phyloP scores from a whole-genome alignment of 2,888 invertebrate species.

The Lithodes maja region DNA sequence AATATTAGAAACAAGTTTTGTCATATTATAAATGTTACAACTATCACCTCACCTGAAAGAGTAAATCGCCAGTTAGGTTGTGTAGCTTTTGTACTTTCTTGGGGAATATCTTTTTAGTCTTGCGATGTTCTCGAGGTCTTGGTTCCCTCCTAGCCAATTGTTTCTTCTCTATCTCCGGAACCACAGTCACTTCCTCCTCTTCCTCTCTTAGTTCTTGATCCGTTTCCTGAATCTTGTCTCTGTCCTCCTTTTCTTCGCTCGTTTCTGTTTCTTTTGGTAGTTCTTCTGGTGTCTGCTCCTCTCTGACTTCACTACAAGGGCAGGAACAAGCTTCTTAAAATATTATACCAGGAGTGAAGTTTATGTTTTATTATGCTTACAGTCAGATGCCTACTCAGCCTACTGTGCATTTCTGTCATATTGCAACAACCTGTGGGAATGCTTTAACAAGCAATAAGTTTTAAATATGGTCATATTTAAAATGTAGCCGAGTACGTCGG shows the following conservation, averaged over 20 bases:
- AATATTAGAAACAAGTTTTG: too few species aligned
- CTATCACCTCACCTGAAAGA: conserved; percentile 60
- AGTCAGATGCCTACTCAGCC: too few species aligned
- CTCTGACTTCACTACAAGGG: background rate
- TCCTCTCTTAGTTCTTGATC: conserved; percentile 18
- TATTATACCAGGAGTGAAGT: background rate
- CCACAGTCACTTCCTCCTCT: background rate
- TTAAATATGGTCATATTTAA: too few species aligned
- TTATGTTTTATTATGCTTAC: too few species aligned
- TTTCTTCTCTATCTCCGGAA: conserved; percentile 23
- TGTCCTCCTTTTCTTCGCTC: background rate
- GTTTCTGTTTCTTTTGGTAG: background rate
- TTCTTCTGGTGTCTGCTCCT: background rate
- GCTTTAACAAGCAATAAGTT: too few species aligned
- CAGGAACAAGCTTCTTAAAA: background rate
- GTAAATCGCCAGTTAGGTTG: conserved; percentile 68
- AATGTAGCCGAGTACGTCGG: too few species aligned
- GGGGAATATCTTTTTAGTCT: conserved; percentile 58
- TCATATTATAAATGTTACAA: background rate
- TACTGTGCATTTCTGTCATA: too few species aligned
- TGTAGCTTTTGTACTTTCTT: conserved; percentile 69
- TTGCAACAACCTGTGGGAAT: too few species aligned
- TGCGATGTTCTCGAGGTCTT: conserved; percentile 49
- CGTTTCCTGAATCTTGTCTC: background rate
- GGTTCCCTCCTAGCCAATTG: conserved; percentile 30